Evolutionary conservation across 2,113 vertebrate genomes (phyloP), one percentile per base, ranked within the genome.

Genomic region (Colius striatus): DNA sequence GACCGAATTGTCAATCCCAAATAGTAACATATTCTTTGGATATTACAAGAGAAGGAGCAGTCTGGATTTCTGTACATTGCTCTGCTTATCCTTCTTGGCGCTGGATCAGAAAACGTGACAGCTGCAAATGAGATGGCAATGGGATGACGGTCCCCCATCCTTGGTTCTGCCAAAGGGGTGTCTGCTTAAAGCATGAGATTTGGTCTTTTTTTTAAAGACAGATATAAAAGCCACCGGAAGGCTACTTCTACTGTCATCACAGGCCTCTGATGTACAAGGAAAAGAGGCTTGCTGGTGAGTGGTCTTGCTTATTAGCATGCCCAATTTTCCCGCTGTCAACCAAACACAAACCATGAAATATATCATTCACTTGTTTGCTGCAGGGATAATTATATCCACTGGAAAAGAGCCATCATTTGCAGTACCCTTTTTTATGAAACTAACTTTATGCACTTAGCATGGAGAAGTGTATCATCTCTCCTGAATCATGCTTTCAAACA

Each of bases 401-500:
- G 72, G 75, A 86, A 93, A 88, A 86, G 70, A 62, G 63, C 34
- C 71, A 68, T 27, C 32, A 43, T 71, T 62, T 78, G 72, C 82
- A 92, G 63, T 88, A 79, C 45, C 45, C 61, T 86, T 91, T 91
- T 95, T 87, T 61, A 74, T 90, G 75, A 88, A 91, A 61, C 48
- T 45, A 78, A 43, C 54, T 82, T 79, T 73, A 91, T 20, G 18
- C 63, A 83, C 55, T 93, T 89, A 86, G 78, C 36, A 25, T 43
- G 57, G 65, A 76, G 72, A 77, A 91, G 70, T 16, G 65, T 85
- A 92, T 78, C 43, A 53, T 79, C 91, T 92, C 58, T 34, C 72
- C 67, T 76, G 90, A 96, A 87, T 88, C 92, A 76, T 90, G 41
- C 66, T 94, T 96, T 91, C 82, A 95, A 81, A 95, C 97, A 97